Conservation (phyloP, 1,140 invertebrate species). For the Planococcus citri region DNA sequence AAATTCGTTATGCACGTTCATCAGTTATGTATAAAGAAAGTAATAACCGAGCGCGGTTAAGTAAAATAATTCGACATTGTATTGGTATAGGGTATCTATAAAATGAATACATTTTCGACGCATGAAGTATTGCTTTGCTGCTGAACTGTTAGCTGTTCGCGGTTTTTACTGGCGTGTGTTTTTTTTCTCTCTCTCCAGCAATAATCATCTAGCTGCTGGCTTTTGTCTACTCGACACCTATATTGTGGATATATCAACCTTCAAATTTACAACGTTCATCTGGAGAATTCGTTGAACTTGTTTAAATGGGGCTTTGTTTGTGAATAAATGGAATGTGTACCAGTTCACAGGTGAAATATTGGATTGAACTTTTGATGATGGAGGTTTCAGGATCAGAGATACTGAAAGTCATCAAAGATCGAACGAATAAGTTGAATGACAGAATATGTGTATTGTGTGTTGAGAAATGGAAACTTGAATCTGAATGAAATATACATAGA, state of each 20-base stretch:
- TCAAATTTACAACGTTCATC: neutral
- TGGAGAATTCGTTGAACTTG: neutral
- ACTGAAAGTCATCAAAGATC: too few species aligned
- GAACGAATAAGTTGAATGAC: too few species aligned
- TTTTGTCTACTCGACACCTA: neutral
- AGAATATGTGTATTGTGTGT: too few species aligned
- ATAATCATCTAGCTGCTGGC: neutral
- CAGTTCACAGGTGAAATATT: too few species aligned
- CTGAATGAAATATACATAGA: too few species aligned
- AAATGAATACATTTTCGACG: neutral
- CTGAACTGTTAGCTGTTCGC: too few species aligned
- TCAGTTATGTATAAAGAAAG: neutral
- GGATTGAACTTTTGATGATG: too few species aligned
- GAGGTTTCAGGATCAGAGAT: too few species aligned
- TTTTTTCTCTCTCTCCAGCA: neutral
- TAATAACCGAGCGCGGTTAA: neutral
- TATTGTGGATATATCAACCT: neutral
- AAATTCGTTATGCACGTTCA: constrained; percentile 7
- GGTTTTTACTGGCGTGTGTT: neutral
- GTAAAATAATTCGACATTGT: neutral
- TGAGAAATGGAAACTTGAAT: too few species aligned
- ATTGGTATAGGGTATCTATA: neutral
- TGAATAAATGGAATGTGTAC: too few species aligned
- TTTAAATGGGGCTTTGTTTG: neutral
- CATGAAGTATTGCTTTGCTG: constrained; percentile 1